Evolutionary conservation across 1,140 invertebrate species (phyloP).

Genomic region (Diachasma alloeum): DNA sequence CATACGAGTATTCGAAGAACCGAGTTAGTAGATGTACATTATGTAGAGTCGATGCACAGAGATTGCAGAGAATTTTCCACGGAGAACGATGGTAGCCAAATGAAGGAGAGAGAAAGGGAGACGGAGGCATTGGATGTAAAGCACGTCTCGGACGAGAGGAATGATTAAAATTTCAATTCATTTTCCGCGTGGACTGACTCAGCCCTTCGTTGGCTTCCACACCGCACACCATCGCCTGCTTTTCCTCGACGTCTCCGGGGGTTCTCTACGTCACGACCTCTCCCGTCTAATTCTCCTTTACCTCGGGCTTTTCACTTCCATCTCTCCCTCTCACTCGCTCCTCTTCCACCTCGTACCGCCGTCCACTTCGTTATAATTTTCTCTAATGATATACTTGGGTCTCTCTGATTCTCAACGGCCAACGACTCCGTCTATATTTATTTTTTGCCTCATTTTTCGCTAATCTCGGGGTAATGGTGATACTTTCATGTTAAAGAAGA

Average conservation of each 20-base stretch:
- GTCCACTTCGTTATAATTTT: conserved; percentile 52
- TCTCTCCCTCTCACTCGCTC: neutral
- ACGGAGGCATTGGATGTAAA: conserved; percentile 24
- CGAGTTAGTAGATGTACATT: conserved; percentile 4
- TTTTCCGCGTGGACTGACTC: conserved; percentile 51
- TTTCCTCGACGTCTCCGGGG: conserved; percentile 16
- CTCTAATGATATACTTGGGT: conserved; percentile 44
- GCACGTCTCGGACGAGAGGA: conserved; percentile 42
- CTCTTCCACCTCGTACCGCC: neutral
- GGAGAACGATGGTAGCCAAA: conserved; percentile 9
- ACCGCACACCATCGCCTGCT: conserved; percentile 25
- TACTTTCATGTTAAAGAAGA: no score
- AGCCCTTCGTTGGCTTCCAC: conserved; percentile 37
- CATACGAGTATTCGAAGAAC: neutral
- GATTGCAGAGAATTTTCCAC: neutral
- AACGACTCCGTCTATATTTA: neutral
- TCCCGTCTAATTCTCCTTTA: conserved; percentile 16
- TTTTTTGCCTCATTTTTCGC: neutral
- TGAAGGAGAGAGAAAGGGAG: conserved; percentile 28
- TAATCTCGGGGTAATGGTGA: no score
- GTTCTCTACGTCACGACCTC: conserved; percentile 32
- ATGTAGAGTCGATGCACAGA: conserved; percentile 17
- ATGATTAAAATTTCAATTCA: conserved; percentile 56
- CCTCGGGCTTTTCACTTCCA: neutral
- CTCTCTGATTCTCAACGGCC: conserved; percentile 15